Evolutionary conservation across 2,888 invertebrate genomes (phyloP).

Genomic region (Bellardia pandia): DNA sequence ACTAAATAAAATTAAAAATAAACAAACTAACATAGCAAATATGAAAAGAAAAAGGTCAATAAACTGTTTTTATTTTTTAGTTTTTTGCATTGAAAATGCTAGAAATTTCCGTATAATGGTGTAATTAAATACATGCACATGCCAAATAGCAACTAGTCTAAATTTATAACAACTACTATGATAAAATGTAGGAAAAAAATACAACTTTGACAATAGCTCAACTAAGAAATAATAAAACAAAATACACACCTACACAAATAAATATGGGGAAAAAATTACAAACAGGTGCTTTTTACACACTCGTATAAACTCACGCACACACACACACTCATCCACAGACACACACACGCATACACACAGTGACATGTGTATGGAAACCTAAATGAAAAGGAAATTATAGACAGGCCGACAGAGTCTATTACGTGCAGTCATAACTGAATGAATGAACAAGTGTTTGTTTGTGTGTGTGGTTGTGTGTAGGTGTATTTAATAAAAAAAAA

Average conservation of each 20-base stretch:
- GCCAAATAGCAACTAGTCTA: conserved; percentile 60
- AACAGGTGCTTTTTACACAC: conserved; percentile 33
- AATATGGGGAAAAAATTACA: conserved; percentile 9
- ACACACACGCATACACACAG: neutral
- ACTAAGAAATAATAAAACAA: conserved; percentile 28
- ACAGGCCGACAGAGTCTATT: conserved; percentile 35
- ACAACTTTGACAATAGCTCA: conserved; percentile 34
- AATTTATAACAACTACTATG: conserved; percentile 47
- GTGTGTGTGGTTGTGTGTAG: neutral
- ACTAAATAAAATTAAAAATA: conserved; percentile 4
- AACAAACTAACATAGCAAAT: neutral
- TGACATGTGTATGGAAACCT: neutral
- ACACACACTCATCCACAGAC: neutral
- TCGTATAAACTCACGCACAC: neutral
- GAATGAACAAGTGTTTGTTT: neutral
- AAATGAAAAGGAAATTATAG: conserved; percentile 41
- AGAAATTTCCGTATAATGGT: conserved; percentile 35
- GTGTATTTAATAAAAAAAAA: neutral
- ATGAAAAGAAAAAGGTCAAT: conserved; percentile 25
- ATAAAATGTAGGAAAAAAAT: neutral
- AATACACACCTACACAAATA: neutral
- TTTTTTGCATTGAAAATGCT: conserved; percentile 32
- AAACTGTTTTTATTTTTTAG: conserved; percentile 13
- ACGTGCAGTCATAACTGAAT: neutral
- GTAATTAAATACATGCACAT: conserved; percentile 57